A percentile compares a stretch with the other conserved stretches of the same genome.
Evolutionary conservation across 2,888 invertebrate genomes (phyloP).

Genomic region (Malthinus flaveolus): DNA sequence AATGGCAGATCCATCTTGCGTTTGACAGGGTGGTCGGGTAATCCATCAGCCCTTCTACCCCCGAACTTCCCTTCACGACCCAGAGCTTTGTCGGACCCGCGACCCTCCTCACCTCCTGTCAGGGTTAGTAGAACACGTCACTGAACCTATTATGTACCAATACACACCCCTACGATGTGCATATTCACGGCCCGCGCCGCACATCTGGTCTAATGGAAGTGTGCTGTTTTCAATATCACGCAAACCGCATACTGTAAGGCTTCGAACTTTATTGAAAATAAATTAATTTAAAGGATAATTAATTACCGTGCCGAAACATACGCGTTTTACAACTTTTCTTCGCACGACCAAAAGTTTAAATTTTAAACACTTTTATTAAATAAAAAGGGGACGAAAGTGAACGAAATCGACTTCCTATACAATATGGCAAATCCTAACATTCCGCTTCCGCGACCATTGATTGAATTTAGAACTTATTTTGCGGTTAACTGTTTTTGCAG

Average conservation of each 20-base stretch:
- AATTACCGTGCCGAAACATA: too few relatives aligned
- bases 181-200: conserved; percentile 46
- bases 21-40: conserved; percentile 56
- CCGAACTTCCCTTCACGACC: conserved; percentile 32
- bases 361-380: too few relatives aligned
- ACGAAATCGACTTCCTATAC: conserved; percentile 11
- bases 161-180: conserved; percentile 40
- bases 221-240: conserved; percentile 51
- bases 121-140: conserved; percentile 59
- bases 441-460: conserved; percentile 31
- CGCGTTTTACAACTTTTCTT: too few relatives aligned
- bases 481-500: conserved; percentile 33
- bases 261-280: background rate
- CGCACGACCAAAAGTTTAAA: too few relatives aligned
- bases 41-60: conserved; percentile 52
- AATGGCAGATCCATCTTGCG: conserved; percentile 58
- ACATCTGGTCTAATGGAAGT: conserved; percentile 54
- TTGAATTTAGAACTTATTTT: conserved; percentile 33
- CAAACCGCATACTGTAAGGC: conserved; percentile 29
- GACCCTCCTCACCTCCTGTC: conserved; percentile 55
- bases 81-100: conserved; percentile 49
- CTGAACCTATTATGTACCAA: conserved; percentile 58
- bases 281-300: too few relatives aligned
- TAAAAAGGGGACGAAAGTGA: background rate
- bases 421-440: conserved; percentile 20